Conservation (phyloP, 2,113 vertebrate species). For the Orycteropus afer region DNA sequence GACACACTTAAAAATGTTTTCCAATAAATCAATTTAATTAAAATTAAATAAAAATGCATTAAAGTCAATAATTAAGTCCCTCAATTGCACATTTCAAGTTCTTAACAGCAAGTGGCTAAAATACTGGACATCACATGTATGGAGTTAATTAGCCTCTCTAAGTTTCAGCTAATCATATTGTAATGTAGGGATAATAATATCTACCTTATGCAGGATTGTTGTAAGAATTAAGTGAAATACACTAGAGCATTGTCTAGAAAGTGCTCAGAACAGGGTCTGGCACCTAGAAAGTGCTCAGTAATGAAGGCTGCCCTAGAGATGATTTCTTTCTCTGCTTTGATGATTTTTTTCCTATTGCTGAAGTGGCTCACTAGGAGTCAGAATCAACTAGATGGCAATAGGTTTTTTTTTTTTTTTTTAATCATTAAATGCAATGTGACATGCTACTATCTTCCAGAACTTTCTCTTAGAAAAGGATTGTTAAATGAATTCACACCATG, state of each 20-base stretch:
- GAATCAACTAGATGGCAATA: too few relatives aligned
- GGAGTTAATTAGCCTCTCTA: not conserved
- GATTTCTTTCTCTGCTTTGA: not conserved
- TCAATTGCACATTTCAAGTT: not conserved
- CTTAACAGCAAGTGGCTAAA: not conserved
- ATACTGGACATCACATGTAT: not conserved
- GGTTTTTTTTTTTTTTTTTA: too few relatives aligned
- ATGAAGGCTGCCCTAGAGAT: not conserved
- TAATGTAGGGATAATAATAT: not conserved
- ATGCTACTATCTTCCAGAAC: not conserved
- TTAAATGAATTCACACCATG: not conserved
- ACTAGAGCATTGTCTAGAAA: not conserved
- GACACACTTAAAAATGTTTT: not conserved
- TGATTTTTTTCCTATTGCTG: not conserved
- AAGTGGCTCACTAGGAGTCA: too few relatives aligned
- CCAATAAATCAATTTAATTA: not conserved
- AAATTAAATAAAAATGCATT: conserved; percentile 3
- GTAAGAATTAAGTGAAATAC: not conserved
- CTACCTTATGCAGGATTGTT: not conserved
- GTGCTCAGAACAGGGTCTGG: not conserved
- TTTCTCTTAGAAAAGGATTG: not conserved
- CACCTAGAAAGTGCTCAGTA: not conserved
- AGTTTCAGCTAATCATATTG: not conserved
- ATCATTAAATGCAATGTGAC: not conserved
- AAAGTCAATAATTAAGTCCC: not conserved